Evolutionary conservation across 2,888 invertebrate species (phyloP).

Genomic region (Nemapogon koenigi): DNA sequence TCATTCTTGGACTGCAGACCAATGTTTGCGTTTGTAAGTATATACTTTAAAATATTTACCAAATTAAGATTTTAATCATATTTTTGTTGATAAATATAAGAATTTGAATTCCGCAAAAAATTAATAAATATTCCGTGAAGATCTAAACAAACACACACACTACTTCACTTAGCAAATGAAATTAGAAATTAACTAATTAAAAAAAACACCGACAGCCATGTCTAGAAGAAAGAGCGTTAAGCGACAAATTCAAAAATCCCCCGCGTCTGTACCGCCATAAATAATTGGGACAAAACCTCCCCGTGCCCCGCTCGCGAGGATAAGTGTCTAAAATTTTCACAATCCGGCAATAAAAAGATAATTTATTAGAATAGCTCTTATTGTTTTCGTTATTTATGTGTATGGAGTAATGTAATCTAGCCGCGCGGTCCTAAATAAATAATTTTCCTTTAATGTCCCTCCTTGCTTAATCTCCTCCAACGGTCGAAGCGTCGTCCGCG

Average conservation of each 20-base stretch:
- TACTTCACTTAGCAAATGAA: too few relatives aligned
- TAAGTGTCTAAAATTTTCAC: constrained; percentile 66
- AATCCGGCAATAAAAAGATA: constrained; percentile 67
- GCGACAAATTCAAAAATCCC: constrained; percentile 54
- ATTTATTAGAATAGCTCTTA: constrained; percentile 66
- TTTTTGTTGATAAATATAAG: too few relatives aligned
- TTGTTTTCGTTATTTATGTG: constrained; percentile 66
- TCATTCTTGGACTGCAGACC: too few relatives aligned
- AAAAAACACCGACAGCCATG: constrained; percentile 36
- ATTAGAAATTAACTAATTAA: constrained; percentile 34
- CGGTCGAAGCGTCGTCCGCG: constrained; percentile 46
- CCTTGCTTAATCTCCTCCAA: constrained; percentile 61
- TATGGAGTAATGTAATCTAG: constrained; percentile 66
- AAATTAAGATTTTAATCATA: too few relatives aligned
- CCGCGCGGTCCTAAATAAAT: constrained; percentile 61
- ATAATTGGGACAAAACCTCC: constrained; percentile 58
- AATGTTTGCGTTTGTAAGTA: too few relatives aligned
- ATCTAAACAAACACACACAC: too few relatives aligned
- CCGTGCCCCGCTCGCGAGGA: constrained; percentile 38
- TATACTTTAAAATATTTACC: too few relatives aligned
- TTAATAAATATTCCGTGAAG: too few relatives aligned
- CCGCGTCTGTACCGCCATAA: constrained; percentile 59
- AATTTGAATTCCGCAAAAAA: too few relatives aligned
- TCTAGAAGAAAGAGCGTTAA: constrained; percentile 47
- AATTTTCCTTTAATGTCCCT: constrained; percentile 64